phyloP scores from a whole-genome alignment of 2,113 vertebrate species.

The Vulpes vulpes region DNA sequence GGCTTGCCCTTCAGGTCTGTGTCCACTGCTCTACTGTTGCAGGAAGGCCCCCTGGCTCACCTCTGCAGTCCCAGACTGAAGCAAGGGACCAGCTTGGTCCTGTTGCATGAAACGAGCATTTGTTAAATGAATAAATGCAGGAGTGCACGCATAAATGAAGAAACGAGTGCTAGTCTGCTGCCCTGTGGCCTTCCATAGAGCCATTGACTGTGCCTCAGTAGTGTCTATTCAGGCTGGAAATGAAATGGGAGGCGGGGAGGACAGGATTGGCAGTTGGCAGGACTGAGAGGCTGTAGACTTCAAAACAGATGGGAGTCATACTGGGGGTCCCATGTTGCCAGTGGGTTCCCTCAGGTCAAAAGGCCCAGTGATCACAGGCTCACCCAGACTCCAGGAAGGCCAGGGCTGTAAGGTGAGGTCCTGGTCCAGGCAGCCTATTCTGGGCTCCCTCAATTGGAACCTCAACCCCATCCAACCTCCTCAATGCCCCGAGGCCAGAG shows the following conservation, averaged over 20 bases:
- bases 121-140: background rate
- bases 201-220: background rate
- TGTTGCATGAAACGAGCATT: fast-evolving
- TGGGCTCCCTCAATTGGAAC: too few relatives aligned
- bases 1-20: background rate
- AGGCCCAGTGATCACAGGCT: background rate
- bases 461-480: background rate
- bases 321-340: background rate
- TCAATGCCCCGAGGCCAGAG: background rate
- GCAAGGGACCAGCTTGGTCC: too few relatives aligned
- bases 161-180: background rate
- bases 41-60: background rate
- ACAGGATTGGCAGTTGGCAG: background rate
- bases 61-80: background rate
- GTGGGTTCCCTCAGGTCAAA: background rate
- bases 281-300: background rate
- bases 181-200: background rate
- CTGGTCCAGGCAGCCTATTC: background rate
- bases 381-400: too few relatives aligned
- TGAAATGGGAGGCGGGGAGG: background rate
- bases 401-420: background rate
- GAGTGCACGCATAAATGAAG: too few relatives aligned
- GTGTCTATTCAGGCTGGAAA: background rate
- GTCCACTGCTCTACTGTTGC: background rate
- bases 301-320: background rate